phyloP scores from a whole-genome alignment of 2,113 vertebrate genomes.

The Anoura caudifer region DNA sequence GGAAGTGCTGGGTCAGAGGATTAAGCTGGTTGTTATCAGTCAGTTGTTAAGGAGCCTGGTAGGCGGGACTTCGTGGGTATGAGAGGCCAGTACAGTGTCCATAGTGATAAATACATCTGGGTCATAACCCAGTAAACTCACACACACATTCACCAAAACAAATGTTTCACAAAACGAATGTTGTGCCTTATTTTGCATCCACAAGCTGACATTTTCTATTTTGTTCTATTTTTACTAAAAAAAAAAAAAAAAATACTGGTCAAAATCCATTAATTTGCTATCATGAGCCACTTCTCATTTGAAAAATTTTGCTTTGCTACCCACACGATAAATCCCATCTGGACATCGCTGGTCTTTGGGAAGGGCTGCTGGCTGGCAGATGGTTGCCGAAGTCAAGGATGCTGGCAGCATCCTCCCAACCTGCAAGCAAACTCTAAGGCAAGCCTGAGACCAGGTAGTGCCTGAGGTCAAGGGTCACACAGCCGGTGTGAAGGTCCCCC shows the following conservation, averaged over 20 bases:
- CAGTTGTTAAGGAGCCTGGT: not conserved
- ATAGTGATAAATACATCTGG: not conserved
- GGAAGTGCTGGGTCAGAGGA: not conserved
- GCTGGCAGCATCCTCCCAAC: not conserved
- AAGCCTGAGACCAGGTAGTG: not conserved
- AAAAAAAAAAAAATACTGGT: not conserved
- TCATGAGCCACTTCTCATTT: not conserved
- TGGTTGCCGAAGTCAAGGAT: not conserved
- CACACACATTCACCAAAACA: not conserved
- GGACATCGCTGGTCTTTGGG: not conserved
- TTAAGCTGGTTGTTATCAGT: not conserved
- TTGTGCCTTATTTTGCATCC: not conserved
- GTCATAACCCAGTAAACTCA: not conserved
- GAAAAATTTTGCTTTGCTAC: not conserved
- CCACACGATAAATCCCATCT: not conserved
- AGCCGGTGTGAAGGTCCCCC: not conserved
- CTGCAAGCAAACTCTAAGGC: not conserved
- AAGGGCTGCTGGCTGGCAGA: not conserved
- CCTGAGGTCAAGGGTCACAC: not conserved
- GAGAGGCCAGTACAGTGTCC: not conserved
- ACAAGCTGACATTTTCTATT: not conserved
- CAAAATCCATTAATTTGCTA: not conserved
- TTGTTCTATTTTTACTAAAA: not conserved
- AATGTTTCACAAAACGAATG: not conserved
- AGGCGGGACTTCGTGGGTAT: not conserved